These are phyloP conservation scores for Phenacoccus solenopsis DNA, from an alignment of 1,140 invertebrate genomes.

Conservation along the genomic window DNA sequence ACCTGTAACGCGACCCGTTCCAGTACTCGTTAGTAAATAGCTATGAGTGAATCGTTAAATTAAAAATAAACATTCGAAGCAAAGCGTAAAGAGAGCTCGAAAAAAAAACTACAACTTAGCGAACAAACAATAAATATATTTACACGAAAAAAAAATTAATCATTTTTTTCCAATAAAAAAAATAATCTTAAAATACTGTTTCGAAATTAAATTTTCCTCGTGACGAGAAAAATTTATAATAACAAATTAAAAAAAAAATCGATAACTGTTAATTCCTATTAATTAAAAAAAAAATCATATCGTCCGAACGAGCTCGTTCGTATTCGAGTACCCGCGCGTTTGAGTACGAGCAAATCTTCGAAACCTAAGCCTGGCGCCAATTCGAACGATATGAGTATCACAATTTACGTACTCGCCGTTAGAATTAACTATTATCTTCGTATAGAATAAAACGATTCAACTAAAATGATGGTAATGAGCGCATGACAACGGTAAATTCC, in stretches of 20 bases:
- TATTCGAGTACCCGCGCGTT: too few relatives aligned
- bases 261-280: constrained; percentile 3
- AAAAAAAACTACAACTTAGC: constrained; percentile 6
- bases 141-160: not conserved
- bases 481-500: not conserved
- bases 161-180: not conserved
- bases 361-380: too few relatives aligned
- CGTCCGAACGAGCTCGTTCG: too few relatives aligned
- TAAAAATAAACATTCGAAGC: too few relatives aligned
- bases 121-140: constrained; percentile 16
- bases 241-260: not conserved
- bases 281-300: not conserved
- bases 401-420: too few relatives aligned
- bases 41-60: too few relatives aligned
- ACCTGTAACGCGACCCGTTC: too few relatives aligned
- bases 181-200: constrained; percentile 13
- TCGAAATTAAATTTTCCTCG: not conserved
- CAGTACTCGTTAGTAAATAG: too few relatives aligned
- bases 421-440: not conserved
- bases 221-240: not conserved
- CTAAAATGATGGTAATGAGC: not conserved
- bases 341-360: too few relatives aligned
- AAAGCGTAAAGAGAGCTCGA: not conserved
- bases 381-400: too few relatives aligned
- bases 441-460: not conserved